Conservation (phyloP, 2,888 invertebrate species). For the Pedicia rivosa region DNA sequence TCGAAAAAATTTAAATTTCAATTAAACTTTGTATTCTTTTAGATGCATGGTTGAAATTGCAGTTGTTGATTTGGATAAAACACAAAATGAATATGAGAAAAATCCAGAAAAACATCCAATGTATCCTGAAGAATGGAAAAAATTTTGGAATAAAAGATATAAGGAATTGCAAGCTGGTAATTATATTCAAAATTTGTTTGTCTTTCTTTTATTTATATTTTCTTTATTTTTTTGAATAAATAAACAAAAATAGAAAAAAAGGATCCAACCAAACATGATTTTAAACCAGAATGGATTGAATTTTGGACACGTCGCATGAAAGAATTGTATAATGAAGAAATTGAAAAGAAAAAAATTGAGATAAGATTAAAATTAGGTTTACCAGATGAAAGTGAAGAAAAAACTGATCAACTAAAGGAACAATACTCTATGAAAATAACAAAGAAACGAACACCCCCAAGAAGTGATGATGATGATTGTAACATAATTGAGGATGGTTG, state of each 20-base stretch:
- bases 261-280: conserved; percentile 66
- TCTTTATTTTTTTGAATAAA: no score
- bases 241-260: no score
- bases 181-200: neutral
- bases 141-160: conserved; percentile 72
- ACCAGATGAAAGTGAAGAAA: conserved; percentile 31
- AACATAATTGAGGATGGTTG: neutral
- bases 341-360: conserved; percentile 48
- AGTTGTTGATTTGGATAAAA: conserved; percentile 37
- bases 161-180: conserved; percentile 56
- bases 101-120: conserved; percentile 79
- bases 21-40: conserved; percentile 10
- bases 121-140: conserved; percentile 81
- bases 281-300: conserved; percentile 77
- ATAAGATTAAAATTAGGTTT: conserved; percentile 43
- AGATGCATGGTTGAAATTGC: conserved; percentile 26
- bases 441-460: no score
- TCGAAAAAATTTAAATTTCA: neutral
- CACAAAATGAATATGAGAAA: conserved; percentile 58
- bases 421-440: conserved; percentile 23
- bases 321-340: conserved; percentile 54
- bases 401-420: conserved; percentile 24
- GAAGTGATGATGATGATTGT: conserved; percentile 4
- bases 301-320: conserved; percentile 74
- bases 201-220: no score